phyloP scores from a whole-genome alignment of 2,113 vertebrate genomes.

The Periophthalmodon schlosseri region DNA sequence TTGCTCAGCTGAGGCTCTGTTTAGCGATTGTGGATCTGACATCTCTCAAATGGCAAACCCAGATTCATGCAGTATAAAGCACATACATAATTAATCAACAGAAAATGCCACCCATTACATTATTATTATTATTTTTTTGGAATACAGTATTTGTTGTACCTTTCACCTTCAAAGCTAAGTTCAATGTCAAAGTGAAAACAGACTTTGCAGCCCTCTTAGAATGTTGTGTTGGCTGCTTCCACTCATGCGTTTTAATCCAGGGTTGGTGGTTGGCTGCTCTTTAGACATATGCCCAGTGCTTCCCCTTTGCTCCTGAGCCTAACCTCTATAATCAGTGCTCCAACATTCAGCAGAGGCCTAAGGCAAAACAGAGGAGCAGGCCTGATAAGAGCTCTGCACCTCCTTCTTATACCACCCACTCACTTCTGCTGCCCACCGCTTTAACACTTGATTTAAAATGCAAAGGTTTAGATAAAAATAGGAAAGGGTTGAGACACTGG shows the following conservation, averaged over 20 bases:
- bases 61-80: neutral
- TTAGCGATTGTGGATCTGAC: neutral
- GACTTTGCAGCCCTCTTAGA: slow-evolving; percentile 21
- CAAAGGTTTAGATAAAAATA: slow-evolving; percentile 40
- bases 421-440: slow-evolving; percentile 36
- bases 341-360: slow-evolving; percentile 36
- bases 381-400: slow-evolving; percentile 57
- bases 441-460: slow-evolving; percentile 27
- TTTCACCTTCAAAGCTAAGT: slow-evolving; percentile 60
- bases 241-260: slow-evolving; percentile 30
- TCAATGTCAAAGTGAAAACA: slow-evolving; percentile 38
- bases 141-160: slow-evolving; percentile 63
- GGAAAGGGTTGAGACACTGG: slow-evolving; percentile 11
- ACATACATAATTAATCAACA: neutral
- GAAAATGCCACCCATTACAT: neutral
- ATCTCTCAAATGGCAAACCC: neutral
- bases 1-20: neutral
- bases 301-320: slow-evolving; percentile 28
- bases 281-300: slow-evolving; percentile 32
- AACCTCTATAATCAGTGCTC: slow-evolving; percentile 47
- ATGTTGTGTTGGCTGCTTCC: slow-evolving; percentile 17
- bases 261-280: slow-evolving; percentile 28
- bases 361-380: slow-evolving; percentile 34
- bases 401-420: slow-evolving; percentile 34
- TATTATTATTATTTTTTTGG: slow-evolving; percentile 72